A percentile compares a stretch with the other conserved stretches of the same genome.
Evolutionary conservation across 2,113 vertebrate genomes (phyloP).

Genomic region (Gulo gulo): DNA sequence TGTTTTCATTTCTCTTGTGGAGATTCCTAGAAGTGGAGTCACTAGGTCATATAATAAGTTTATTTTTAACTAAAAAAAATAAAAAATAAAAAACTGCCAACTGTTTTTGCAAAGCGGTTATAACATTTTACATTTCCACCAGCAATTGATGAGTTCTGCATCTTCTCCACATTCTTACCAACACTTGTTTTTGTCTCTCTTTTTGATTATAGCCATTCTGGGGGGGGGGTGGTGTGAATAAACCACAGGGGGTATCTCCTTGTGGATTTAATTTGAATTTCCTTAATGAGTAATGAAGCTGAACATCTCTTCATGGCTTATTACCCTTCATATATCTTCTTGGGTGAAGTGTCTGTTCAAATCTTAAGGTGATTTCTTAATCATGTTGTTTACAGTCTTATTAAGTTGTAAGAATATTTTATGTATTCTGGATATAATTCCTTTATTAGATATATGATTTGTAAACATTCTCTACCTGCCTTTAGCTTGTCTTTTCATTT

Average conservation of each 20-base stretch:
- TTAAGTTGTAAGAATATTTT: slow-evolving; percentile 21
- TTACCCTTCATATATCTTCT: neutral
- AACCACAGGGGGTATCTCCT: neutral
- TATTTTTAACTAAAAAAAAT: slow-evolving; percentile 21
- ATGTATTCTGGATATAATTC: neutral
- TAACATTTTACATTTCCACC: neutral
- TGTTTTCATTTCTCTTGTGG: neutral
- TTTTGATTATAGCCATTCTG: neutral
- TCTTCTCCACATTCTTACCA: neutral
- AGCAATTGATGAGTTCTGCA: neutral
- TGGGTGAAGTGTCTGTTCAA: neutral
- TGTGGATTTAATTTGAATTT: slow-evolving; percentile 3
- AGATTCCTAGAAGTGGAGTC: neutral
- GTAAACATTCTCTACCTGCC: neutral
- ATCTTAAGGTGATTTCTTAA: slow-evolving; percentile 24
- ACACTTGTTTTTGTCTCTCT: neutral
- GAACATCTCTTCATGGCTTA: neutral
- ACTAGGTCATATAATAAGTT: neutral
- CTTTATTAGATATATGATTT: slow-evolving; percentile 9
- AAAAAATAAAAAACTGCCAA: neutral
- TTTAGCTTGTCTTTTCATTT: neutral
- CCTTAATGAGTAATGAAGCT: neutral
- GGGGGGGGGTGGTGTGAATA: neutral
- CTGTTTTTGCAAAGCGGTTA: neutral
- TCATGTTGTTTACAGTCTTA: neutral